Conservation (phyloP, 64 coral and sea anemone genomes). For the Trachythela sp. region DNA sequence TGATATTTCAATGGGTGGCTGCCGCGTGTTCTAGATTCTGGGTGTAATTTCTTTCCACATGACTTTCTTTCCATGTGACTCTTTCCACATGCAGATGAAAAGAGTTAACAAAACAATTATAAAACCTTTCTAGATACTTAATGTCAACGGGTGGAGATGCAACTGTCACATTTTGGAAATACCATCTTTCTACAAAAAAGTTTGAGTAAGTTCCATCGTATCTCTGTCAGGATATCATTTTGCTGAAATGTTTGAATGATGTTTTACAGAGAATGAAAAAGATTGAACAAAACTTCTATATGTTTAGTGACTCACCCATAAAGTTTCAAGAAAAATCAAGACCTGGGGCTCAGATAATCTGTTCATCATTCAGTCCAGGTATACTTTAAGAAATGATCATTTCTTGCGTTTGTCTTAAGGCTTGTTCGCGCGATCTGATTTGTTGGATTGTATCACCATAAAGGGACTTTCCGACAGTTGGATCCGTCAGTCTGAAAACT, state of each 20-base stretch:
- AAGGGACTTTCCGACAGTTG: too few relatives aligned
- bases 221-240: too few relatives aligned
- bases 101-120: background rate
- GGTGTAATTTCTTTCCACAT: too few relatives aligned
- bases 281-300: background rate
- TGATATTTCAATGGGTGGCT: too few relatives aligned
- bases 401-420: too few relatives aligned
- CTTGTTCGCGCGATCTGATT: too few relatives aligned
- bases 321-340: slow-evolving; percentile 93
- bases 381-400: too few relatives aligned
- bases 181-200: background rate
- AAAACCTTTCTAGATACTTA: slow-evolving; percentile 27
- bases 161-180: slow-evolving; percentile 1
- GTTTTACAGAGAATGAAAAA: background rate
- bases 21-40: too few relatives aligned
- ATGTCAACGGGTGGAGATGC: slow-evolving; percentile 26
- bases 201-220: slow-evolving; percentile 25
- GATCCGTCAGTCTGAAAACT: too few relatives aligned
- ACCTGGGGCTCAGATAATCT: slow-evolving; percentile 97
- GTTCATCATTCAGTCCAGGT: slow-evolving; percentile 99
- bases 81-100: background rate
- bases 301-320: slow-evolving; percentile 56
- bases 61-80: background rate
- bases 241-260: background rate
- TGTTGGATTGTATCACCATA: too few relatives aligned